Percentiles rank a stretch among this genome's conserved stretches.
These are phyloP conservation scores for Nesogale talazaci DNA, from an alignment of 2,113 vertebrate species.

Conservation along the genomic window DNA sequence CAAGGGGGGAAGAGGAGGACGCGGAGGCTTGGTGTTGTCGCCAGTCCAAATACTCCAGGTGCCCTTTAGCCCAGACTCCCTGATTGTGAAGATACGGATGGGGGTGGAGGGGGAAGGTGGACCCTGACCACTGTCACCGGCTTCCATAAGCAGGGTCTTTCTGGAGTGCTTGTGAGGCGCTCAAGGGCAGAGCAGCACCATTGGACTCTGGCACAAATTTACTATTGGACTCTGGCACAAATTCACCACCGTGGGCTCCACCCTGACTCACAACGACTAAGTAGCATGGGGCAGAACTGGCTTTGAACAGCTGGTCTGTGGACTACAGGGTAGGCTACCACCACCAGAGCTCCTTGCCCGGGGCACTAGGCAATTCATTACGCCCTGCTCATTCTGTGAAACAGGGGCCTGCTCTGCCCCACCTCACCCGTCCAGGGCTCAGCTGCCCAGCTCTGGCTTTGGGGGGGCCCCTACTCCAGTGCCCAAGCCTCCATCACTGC, in stretches of 20 bases:
- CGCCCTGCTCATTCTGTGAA: not conserved
- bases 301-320: too few relatives aligned
- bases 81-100: not conserved
- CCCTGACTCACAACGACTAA: too few relatives aligned
- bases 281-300: too few relatives aligned
- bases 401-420: not conserved
- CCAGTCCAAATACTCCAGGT: not conserved
- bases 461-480: rapidly evolving
- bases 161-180: not conserved
- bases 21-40: not conserved
- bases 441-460: not conserved
- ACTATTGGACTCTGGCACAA: too few relatives aligned
- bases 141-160: not conserved
- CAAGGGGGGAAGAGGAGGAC: not conserved
- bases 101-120: too few relatives aligned
- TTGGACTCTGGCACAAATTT: too few relatives aligned
- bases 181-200: not conserved
- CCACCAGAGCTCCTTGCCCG: too few relatives aligned
- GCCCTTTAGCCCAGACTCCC: not conserved
- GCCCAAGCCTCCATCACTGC: too few relatives aligned
- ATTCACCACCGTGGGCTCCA: too few relatives aligned
- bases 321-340: too few relatives aligned
- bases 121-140: not conserved
- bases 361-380: not conserved
- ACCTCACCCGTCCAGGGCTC: not conserved